Conservation (phyloP, 2,113 vertebrate species). For the Caranx ignobilis region DNA sequence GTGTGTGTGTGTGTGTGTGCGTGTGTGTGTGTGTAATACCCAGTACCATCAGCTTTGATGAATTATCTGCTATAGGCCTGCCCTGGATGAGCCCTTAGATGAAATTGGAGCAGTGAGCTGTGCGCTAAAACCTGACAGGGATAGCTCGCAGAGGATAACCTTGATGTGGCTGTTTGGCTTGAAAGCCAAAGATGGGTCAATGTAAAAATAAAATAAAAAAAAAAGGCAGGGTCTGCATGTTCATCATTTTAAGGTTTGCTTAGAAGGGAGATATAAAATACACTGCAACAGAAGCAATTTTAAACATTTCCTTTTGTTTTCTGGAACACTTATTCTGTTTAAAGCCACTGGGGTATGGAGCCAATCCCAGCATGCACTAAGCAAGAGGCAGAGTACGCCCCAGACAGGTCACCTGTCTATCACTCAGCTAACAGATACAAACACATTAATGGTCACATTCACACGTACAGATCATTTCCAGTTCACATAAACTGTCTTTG, state of each 20-base stretch:
- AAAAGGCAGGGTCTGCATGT: neutral
- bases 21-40: slow-evolving; percentile 14
- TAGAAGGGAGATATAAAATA: neutral
- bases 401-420: slow-evolving; percentile 8
- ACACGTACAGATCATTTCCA: slow-evolving; percentile 21
- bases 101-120: slow-evolving; percentile 61
- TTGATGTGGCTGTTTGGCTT: slow-evolving; percentile 37
- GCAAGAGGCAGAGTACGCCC: neutral
- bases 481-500: slow-evolving; percentile 12
- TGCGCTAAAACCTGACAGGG: slow-evolving; percentile 49
- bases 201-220: neutral
- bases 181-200: slow-evolving; percentile 46
- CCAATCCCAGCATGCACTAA: neutral
- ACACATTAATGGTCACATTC: slow-evolving; percentile 6
- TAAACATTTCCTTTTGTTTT: neutral
- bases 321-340: neutral
- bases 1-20: slow-evolving; percentile 5
- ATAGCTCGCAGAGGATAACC: slow-evolving; percentile 42
- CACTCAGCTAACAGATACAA: slow-evolving; percentile 7
- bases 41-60: slow-evolving; percentile 64
- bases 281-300: neutral
- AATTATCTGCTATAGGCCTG: slow-evolving; percentile 63
- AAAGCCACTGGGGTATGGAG: neutral
- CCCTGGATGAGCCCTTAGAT: slow-evolving; percentile 60
- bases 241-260: slow-evolving; percentile 13